Evolutionary conservation across 2,797 vertebrate genomes (phyloP).

Genomic region (Salmo trutta): DNA sequence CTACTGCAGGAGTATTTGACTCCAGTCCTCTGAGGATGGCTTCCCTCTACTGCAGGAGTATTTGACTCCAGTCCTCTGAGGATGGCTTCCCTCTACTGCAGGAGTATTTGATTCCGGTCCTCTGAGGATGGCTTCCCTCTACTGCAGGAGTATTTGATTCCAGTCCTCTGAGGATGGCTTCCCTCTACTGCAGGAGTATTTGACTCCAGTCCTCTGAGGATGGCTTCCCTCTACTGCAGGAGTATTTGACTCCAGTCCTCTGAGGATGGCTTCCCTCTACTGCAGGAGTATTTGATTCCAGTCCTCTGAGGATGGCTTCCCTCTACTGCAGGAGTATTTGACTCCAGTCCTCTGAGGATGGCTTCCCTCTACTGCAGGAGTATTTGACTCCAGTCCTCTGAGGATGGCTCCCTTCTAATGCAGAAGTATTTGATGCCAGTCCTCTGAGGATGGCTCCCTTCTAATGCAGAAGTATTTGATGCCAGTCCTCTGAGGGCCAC

Average conservation of each 20-base stretch:
- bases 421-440: neutral
- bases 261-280: neutral
- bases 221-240: neutral
- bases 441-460: too few relatives aligned
- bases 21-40: neutral
- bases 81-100: neutral
- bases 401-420: neutral
- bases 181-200: neutral
- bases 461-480: constrained; percentile 1
- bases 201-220: neutral
- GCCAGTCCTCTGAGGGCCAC: neutral
- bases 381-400: neutral
- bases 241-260: too few relatives aligned
- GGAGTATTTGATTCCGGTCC: too few relatives aligned
- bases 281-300: too few relatives aligned
- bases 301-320: too few relatives aligned
- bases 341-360: neutral
- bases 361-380: neutral
- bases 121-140: neutral
- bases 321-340: constrained; percentile 1
- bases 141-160: neutral
- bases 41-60: neutral
- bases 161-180: neutral
- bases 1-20: neutral
- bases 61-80: too few relatives aligned